Evolutionary conservation across 1,140 invertebrate species (phyloP), one percentile per base, ranked within the genome.

Genomic region (Brachionus sp.): DNA sequence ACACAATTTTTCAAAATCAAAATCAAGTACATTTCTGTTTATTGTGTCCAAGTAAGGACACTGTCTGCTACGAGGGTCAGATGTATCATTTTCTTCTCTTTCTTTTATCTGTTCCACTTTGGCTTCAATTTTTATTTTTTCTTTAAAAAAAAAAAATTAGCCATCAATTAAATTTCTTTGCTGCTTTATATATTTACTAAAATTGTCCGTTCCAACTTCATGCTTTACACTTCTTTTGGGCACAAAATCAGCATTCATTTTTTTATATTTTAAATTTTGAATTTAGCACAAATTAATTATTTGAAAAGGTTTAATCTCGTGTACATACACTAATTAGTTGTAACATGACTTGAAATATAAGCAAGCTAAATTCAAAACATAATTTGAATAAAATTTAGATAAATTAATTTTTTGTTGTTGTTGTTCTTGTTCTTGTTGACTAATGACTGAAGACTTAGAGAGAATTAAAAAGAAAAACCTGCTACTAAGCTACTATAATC

Each of bases 1-100:
- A 88, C 98, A 99, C 3, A 99, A 89, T 89, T 99, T 99, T 88
- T 99, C 98, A 91, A 99, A 99, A 91, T 99, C 98, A 91, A 99
- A 99, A 90, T 99, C 98, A 70, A 99, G 90, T 85, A 98, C 93
- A 87, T 96, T 95, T 86, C 91, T 91, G 89, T 98, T 97, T 62
- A 98, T 98, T 16, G 96, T 97, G 86, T 98, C 97, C 84, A 98
- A 89, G 88, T 98, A 98, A 1, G 97, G 96, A 88, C 97, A 98
- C 29, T 88, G 87, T 83, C 89, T 85, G 25, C 86, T 86, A 66
- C 85, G 13, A n/a, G 23, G n/a, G 46, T 84, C 83, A 75, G 42
- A 19, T 46, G 9, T 25, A 0, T 44, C 37, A 4, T 29, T 46
- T 2, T 75, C 70, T 16, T 46, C 37, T 12, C 6, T 13, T 2